These are phyloP conservation scores for Laterallus jamaicensis DNA, from an alignment of 2,113 vertebrate species.

Conservation along the genomic window DNA sequence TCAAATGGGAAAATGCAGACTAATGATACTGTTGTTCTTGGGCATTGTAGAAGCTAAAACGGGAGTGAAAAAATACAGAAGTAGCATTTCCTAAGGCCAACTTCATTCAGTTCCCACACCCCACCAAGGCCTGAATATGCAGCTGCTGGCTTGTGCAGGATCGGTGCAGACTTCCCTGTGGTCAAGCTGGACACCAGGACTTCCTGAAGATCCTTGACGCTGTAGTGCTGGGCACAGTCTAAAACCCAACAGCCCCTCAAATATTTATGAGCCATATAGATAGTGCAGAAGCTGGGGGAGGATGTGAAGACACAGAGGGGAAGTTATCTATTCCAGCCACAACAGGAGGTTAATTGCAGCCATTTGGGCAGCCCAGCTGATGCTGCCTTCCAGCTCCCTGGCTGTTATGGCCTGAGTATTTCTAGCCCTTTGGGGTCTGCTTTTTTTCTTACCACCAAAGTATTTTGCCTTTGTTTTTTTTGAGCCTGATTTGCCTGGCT, in stretches of 20 bases:
- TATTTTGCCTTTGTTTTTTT: background rate
- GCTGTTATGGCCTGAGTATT: background rate
- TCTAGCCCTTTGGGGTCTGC: background rate
- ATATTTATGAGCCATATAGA: background rate
- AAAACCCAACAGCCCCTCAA: background rate
- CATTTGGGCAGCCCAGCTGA: constrained; percentile 3
- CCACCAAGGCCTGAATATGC: background rate
- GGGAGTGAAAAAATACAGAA: background rate
- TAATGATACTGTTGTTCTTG: background rate
- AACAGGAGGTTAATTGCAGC: background rate
- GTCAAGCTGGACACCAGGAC: background rate
- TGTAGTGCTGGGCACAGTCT: background rate
- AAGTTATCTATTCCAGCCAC: background rate
- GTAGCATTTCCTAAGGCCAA: background rate
- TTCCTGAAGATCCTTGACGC: background rate
- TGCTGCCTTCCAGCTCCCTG: background rate
- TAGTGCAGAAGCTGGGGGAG: background rate
- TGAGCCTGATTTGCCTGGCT: background rate
- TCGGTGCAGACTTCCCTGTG: too few species aligned
- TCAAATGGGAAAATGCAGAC: background rate
- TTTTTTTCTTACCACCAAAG: background rate
- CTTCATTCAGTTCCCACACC: background rate
- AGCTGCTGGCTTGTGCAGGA: background rate
- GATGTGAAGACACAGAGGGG: background rate
- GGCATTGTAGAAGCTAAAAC: background rate